A percentile compares a stretch with the other conserved stretches of the same genome.
Evolutionary conservation across 2,797 vertebrate species (phyloP).

Genomic region (Melopsittacus undulatus): DNA sequence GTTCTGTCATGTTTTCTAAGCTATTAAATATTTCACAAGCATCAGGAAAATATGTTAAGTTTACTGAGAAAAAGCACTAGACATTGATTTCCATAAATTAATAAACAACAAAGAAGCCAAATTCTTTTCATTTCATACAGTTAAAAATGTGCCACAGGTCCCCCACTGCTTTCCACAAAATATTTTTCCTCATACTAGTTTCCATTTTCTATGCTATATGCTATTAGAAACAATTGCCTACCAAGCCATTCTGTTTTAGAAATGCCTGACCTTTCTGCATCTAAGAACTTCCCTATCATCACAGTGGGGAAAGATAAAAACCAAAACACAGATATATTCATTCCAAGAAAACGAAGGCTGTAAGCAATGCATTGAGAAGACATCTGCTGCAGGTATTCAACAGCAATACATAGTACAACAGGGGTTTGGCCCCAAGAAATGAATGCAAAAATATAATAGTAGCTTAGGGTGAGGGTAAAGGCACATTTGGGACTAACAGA

Average conservation of each 20-base stretch:
- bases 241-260: neutral
- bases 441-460: neutral
- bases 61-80: neutral
- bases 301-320: neutral
- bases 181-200: neutral
- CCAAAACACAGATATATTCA: rapidly evolving
- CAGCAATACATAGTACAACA: rapidly evolving
- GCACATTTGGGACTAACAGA: neutral
- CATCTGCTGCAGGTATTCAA: neutral
- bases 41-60: neutral
- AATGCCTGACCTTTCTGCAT: neutral
- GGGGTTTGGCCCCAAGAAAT: neutral
- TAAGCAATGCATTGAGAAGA: neutral
- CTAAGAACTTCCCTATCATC: neutral
- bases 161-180: neutral
- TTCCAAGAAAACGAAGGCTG: neutral
- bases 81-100: neutral
- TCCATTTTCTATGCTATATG: neutral
- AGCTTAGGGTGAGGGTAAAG: neutral
- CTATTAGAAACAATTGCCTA: neutral
- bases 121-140: neutral
- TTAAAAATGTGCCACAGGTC: neutral
- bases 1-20: neutral
- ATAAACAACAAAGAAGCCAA: neutral
- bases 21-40: neutral